Evolutionary conservation across 1,140 invertebrate species (phyloP), one percentile per base, ranked within the genome.

Genomic region (Anastrepha ludens): DNA sequence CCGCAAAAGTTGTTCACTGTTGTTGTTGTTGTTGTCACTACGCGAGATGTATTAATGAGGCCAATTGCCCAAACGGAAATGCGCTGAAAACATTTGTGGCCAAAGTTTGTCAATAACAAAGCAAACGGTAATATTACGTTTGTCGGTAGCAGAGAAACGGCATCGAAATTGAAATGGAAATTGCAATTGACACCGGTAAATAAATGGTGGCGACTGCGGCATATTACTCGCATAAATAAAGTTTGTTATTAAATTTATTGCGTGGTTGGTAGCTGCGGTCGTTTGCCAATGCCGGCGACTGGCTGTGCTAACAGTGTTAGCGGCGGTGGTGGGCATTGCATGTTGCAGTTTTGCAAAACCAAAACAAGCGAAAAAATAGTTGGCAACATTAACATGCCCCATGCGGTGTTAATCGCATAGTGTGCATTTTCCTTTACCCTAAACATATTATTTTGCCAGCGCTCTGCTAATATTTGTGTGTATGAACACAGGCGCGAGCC

Each of bases 21-120:
- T 62, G 4, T 13, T 74, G 15, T 81, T 55, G 74, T 81, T 55
- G 47, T 55, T 55, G 47, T 55, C 47, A 81, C 44, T 58, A 55
- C 29, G 17, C n/a, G 6, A 8, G 13, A 20, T 29, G 3, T 9
- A 29, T 81, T 81, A 81, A 81, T n/a, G 55, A 81, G 74, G n/a
- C 74, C 74, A 81, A 81, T 81, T 81, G 74, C 74, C n/a, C 74
- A 81, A 81, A 81, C 74, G 74, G 74, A 81, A 81, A 81, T 81
- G 74, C 47, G 74, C 47, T 81, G 74, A 50, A 74, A 81, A 81
- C 44, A n/a, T 50, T 81, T 81, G 74, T 55, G 44, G 74, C n/a
- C 50, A 70, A 81, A 81, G 44, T 81, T 81, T 81, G 50, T n/a
- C 74, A 50, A 81, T 81, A 81, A 81, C 20, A 81, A 81, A 15